phyloP scores from a whole-genome alignment of 1,140 invertebrate species.

The Hermatobates lingyangjiaoensis region DNA sequence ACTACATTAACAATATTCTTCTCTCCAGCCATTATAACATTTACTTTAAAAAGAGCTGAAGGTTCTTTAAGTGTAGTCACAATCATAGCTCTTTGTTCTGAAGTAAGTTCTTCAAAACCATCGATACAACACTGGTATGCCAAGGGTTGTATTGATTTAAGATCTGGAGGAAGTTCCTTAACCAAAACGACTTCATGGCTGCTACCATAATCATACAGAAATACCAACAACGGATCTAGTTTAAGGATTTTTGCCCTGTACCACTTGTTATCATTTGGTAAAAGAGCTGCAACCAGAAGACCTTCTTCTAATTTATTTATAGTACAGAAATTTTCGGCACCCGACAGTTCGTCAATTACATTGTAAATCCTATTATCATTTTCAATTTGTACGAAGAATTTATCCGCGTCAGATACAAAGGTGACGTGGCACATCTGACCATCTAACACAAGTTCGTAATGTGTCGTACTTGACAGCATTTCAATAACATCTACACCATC shows the following conservation, averaged over 20 bases:
- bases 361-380: constrained; percentile 2
- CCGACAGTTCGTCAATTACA: not conserved
- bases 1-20: constrained; percentile 5
- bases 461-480: not conserved
- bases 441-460: not conserved
- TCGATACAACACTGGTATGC: constrained; percentile 8
- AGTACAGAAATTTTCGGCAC: not conserved
- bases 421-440: not conserved
- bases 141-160: constrained; percentile 1
- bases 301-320: constrained; percentile 1
- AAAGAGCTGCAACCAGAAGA: constrained; percentile 1
- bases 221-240: constrained; percentile 29
- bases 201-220: constrained; percentile 58
- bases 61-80: not conserved
- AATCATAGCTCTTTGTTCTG: constrained; percentile 4
- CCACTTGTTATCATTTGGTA: constrained; percentile 1
- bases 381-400: not conserved
- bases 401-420: not conserved
- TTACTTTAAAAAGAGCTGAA: constrained; percentile 3
- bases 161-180: constrained; percentile 36
- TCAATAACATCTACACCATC: not conserved
- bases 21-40: constrained; percentile 3
- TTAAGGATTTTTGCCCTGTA: constrained; percentile 1
- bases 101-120: not conserved
- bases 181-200: constrained; percentile 36